Evolutionary conservation across 2,113 vertebrate species (phyloP).

Genomic region (Hippopotamus amphibius): DNA sequence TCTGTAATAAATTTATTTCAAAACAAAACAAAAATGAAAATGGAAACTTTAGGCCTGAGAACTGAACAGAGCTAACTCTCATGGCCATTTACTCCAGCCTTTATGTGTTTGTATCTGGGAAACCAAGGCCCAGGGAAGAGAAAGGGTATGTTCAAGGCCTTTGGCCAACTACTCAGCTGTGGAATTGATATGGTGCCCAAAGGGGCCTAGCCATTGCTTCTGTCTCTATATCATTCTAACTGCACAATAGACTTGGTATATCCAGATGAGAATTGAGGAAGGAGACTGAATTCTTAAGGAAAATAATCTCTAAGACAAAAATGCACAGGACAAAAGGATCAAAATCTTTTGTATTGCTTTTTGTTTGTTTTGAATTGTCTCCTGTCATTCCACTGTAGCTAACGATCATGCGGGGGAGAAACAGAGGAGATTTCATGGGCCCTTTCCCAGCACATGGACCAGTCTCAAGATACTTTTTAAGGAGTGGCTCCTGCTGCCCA

Average conservation of each 20-base stretch:
- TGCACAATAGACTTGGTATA: background rate
- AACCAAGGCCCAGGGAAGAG: background rate
- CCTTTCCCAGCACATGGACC: background rate
- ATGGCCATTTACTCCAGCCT: background rate
- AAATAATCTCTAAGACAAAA: background rate
- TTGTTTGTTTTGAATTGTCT: background rate
- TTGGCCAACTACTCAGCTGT: background rate
- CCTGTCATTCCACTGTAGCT: background rate
- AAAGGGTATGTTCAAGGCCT: background rate
- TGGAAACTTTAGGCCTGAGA: background rate
- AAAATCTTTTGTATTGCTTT: background rate
- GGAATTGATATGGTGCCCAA: background rate
- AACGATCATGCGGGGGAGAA: background rate
- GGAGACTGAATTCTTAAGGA: conserved; percentile 16
- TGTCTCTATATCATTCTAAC: background rate
- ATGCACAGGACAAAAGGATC: background rate
- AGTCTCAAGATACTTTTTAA: background rate
- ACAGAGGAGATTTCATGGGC: background rate
- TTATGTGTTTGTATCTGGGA: background rate
- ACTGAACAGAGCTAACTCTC: background rate
- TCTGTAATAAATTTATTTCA: conserved; percentile 26
- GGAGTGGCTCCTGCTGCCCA: background rate
- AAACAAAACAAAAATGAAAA: conserved; percentile 44
- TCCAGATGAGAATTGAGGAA: background rate
- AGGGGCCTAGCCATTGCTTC: background rate